Conservation (phyloP, 1,140 invertebrate species). For the Hestina assimilis region DNA sequence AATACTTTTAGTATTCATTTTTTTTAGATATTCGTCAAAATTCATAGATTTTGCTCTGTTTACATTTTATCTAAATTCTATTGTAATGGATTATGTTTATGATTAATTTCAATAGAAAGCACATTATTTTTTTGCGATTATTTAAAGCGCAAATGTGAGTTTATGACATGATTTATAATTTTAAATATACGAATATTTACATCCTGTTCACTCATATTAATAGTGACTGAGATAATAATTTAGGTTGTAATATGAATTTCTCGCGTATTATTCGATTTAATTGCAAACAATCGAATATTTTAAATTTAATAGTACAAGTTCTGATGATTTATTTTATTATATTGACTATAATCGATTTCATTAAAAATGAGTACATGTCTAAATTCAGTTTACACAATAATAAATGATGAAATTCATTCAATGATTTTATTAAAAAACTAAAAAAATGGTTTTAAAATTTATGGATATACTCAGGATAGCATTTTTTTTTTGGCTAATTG, state of each 20-base stretch:
- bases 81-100: no score
- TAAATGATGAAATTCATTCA: no score
- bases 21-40: no score
- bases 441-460: no score
- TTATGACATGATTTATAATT: neutral
- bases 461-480: slow-evolving; percentile 72
- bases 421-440: no score
- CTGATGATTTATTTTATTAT: slow-evolving; percentile 17
- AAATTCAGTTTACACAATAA: no score
- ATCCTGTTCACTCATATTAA: neutral
- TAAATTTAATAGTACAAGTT: slow-evolving; percentile 12
- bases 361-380: no score
- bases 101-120: slow-evolving; percentile 31
- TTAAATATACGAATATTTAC: neutral
- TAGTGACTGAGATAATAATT: neutral
- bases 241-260: neutral
- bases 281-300: slow-evolving; percentile 17
- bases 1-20: no score
- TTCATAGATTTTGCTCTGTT: no score
- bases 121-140: slow-evolving; percentile 14
- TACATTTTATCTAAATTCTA: no score
- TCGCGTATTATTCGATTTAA: slow-evolving; percentile 15
- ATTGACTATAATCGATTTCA: slow-evolving; percentile 53
- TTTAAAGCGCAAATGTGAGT: neutral
- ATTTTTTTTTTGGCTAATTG: slow-evolving; percentile 61